A percentile compares a stretch with the other conserved stretches of the same genome.
phyloP scores from a whole-genome alignment of 2,113 vertebrate species.

The Dromas ardeola region DNA sequence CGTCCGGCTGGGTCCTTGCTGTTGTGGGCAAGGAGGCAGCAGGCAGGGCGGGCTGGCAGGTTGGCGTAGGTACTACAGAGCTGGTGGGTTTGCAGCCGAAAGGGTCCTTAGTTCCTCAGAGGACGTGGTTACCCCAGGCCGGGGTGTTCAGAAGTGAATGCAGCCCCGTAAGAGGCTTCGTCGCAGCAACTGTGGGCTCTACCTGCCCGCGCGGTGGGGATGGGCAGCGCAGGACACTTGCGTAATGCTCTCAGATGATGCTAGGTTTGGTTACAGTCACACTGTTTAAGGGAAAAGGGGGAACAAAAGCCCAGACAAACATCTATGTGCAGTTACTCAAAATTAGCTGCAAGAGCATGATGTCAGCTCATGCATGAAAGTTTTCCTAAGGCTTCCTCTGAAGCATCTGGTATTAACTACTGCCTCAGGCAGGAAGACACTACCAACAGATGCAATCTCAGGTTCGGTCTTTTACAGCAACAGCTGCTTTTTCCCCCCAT shows the following conservation, averaged over 20 bases:
- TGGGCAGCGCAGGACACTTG: neutral
- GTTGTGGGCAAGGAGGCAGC: fast-evolving
- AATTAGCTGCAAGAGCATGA: neutral
- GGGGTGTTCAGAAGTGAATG: neutral
- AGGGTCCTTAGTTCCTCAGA: neutral
- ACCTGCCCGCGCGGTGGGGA: neutral
- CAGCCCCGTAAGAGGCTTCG: fast-evolving
- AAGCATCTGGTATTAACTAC: neutral
- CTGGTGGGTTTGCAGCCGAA: neutral
- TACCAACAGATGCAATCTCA: neutral
- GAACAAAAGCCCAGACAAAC: neutral
- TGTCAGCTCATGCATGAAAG: neutral
- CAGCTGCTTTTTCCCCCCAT: neutral
- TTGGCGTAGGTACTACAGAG: fast-evolving
- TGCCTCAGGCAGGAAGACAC: neutral
- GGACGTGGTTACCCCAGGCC: fast-evolving
- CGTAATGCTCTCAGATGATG: neutral
- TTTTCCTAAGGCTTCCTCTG: neutral
- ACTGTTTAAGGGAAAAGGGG: neutral
- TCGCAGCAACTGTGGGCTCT: neutral
- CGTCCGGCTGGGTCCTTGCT: fast-evolving
- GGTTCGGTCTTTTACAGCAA: neutral
- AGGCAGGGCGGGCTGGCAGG: fast-evolving
- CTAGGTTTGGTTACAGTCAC: neutral
- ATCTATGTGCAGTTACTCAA: neutral